These are phyloP conservation scores for Anthonomus grandis DNA, from an alignment of 1,140 invertebrate species.

Conservation along the genomic window DNA sequence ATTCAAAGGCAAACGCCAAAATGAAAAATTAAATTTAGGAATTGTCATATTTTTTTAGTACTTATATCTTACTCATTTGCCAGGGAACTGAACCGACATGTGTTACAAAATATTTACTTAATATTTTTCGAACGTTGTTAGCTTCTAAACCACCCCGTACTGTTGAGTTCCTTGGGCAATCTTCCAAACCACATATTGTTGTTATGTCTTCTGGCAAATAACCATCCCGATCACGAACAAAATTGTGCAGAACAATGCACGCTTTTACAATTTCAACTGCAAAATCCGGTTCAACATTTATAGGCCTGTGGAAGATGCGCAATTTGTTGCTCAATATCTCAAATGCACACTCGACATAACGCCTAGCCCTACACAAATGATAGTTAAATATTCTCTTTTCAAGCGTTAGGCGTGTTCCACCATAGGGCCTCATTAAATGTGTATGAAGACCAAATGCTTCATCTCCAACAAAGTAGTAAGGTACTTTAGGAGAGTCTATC, in stretches of 20 bases:
- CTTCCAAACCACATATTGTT: slow-evolving; percentile 20
- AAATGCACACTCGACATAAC: slow-evolving; percentile 1
- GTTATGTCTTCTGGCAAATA: slow-evolving; percentile 18
- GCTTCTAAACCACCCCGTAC: slow-evolving; percentile 12
- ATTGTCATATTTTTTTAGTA: too few species aligned
- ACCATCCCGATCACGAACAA: slow-evolving; percentile 23
- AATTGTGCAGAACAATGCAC: too few species aligned
- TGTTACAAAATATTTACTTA: slow-evolving; percentile 23
- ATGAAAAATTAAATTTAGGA: too few species aligned
- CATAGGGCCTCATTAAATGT: slow-evolving; percentile 13
- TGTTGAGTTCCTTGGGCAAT: slow-evolving; percentile 12
- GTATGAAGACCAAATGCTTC: slow-evolving; percentile 13
- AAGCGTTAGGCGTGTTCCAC: not conserved
- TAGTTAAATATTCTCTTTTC: too few species aligned
- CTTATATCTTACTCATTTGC: slow-evolving; percentile 17
- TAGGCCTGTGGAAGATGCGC: not conserved
- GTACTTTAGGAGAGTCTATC: not conserved
- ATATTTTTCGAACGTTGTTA: slow-evolving; percentile 18
- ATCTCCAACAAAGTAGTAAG: not conserved
- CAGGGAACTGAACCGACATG: slow-evolving; percentile 3
- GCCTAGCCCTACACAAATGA: not conserved
- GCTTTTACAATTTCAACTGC: not conserved
- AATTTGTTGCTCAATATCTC: slow-evolving; percentile 1
- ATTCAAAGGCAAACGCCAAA: too few species aligned
- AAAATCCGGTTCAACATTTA: not conserved